Evolutionary conservation across 2,797 vertebrate species (phyloP).

Genomic region (Squalus acanthias): DNA sequence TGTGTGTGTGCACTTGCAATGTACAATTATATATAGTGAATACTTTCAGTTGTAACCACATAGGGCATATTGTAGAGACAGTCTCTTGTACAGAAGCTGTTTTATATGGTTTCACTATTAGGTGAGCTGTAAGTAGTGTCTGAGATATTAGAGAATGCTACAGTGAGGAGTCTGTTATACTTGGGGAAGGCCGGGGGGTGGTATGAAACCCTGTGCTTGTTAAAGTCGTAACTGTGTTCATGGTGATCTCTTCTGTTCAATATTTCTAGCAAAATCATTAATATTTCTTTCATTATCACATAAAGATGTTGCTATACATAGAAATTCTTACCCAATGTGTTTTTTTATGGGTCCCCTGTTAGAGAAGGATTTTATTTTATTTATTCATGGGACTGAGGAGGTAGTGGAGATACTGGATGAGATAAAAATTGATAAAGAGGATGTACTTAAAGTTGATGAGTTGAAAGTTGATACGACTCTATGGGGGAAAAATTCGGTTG

Average conservation of each 20-base stretch:
- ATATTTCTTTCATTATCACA: not conserved
- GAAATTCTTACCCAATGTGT: not conserved
- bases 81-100: not conserved
- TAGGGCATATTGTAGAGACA: not conserved
- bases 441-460: too few relatives aligned
- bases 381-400: not conserved
- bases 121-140: not conserved
- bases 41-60: not conserved
- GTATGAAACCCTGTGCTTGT: not conserved
- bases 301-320: not conserved
- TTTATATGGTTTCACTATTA: not conserved
- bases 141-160: not conserved
- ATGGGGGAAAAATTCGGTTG: too few relatives aligned
- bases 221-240: not conserved
- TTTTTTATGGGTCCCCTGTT: not conserved
- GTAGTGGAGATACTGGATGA: too few relatives aligned
- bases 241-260: not conserved
- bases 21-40: not conserved
- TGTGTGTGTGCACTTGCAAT: not conserved
- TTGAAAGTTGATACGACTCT: too few relatives aligned
- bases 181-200: not conserved
- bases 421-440: too few relatives aligned
- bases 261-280: not conserved
- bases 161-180: not conserved
- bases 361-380: not conserved